Evolutionary conservation across 2,113 vertebrate genomes (phyloP).

Genomic region (Scalopus aquaticus): DNA sequence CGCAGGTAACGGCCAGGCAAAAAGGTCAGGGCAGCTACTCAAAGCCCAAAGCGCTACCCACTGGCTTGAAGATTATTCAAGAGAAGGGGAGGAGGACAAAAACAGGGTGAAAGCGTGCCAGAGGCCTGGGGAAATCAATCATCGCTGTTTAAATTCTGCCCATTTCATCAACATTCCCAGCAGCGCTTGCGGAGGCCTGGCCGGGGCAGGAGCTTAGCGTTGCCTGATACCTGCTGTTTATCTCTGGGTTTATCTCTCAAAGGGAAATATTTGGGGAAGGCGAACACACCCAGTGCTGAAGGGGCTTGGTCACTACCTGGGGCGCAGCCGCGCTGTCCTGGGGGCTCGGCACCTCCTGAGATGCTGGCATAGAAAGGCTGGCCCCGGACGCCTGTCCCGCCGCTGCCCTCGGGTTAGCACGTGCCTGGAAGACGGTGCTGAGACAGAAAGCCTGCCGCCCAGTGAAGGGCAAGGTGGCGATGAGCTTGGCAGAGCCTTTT

Average conservation of each 20-base stretch:
- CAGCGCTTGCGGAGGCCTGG: not conserved
- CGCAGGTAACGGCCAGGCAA: too few species aligned
- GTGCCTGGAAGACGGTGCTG: not conserved
- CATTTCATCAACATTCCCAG: not conserved
- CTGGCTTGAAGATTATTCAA: not conserved
- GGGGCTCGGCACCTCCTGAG: too few species aligned
- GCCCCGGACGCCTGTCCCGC: too few species aligned
- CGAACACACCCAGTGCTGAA: not conserved
- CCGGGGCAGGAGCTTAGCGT: not conserved
- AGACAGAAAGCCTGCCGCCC: not conserved
- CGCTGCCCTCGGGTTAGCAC: rapidly evolving
- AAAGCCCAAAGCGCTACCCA: not conserved
- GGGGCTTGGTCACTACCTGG: not conserved
- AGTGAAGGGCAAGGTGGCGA: not conserved
- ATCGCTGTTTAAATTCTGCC: slow-evolving; percentile 1
- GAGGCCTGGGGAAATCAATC: slow-evolving; percentile 21
- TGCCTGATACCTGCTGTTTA: slow-evolving; percentile 35
- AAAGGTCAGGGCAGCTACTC: too few species aligned
- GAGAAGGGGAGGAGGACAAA: not conserved
- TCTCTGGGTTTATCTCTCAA: not conserved
- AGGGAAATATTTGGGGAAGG: slow-evolving; percentile 7
- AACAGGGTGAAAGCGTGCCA: slow-evolving; percentile 3
- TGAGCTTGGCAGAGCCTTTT: not conserved
- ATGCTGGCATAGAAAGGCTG: too few species aligned
- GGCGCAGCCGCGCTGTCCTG: not conserved